Conservation (phyloP, 2,797 vertebrate species). For the Trematomus bernacchii region DNA sequence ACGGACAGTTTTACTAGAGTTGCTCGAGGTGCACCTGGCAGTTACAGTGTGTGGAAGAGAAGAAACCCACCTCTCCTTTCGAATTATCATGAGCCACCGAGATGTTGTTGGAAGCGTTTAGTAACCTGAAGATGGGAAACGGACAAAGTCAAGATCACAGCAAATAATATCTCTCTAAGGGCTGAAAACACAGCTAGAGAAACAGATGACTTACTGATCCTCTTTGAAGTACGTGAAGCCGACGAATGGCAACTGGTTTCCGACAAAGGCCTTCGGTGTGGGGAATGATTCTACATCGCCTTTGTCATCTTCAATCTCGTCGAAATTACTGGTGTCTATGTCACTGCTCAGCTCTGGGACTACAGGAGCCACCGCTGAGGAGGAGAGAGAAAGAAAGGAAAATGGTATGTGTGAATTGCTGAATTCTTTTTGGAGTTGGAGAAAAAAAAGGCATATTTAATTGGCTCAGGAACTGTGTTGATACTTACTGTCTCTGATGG, state of each 20-base stretch:
- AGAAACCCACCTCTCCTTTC: slow-evolving; percentile 88
- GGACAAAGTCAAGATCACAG: slow-evolving; percentile 15
- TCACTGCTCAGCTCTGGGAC: slow-evolving; percentile 98
- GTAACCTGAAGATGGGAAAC: slow-evolving; percentile 86
- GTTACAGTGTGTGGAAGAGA: slow-evolving; percentile 8
- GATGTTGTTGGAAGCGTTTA: slow-evolving; percentile 89
- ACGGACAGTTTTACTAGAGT: neutral
- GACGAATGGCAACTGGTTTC: slow-evolving; percentile 98
- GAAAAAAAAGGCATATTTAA: neutral
- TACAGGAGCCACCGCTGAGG: slow-evolving; percentile 93
- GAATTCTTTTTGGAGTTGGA: neutral
- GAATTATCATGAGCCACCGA: slow-evolving; percentile 88
- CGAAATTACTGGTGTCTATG: slow-evolving; percentile 98
- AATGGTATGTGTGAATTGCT: slow-evolving; percentile 5
- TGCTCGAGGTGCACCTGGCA: slow-evolving; percentile 13
- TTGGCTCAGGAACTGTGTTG: neutral
- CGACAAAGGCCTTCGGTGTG: slow-evolving; percentile 96
- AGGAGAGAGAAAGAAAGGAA: neutral
- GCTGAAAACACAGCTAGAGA: neutral
- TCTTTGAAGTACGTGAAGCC: slow-evolving; percentile 99
- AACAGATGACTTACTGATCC: slow-evolving; percentile 89
- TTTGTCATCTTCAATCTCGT: slow-evolving; percentile 98
- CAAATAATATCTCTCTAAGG: slow-evolving; percentile 1
- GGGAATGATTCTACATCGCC: slow-evolving; percentile 98
- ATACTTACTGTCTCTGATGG: slow-evolving; percentile 95